Conservation (phyloP, 2,797 vertebrate genomes). For the Amniataba percoides region DNA sequence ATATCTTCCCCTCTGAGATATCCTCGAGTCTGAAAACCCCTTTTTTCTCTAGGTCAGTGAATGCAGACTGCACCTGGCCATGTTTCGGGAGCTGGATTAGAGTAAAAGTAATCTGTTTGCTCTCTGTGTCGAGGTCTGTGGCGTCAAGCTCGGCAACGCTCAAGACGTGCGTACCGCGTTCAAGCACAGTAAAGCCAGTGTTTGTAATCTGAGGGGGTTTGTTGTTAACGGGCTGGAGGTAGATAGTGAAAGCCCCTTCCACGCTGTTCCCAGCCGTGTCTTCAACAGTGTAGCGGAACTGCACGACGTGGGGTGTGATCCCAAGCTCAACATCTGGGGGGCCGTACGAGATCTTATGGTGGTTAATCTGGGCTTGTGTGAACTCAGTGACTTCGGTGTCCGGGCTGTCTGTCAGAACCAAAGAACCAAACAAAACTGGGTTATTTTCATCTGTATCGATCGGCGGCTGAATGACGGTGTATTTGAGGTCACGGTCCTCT, state of each 20-base stretch:
- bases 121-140: slow-evolving; percentile 90
- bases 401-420: slow-evolving; percentile 91
- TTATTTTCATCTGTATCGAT: slow-evolving; percentile 92
- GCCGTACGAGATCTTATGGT: slow-evolving; percentile 93
- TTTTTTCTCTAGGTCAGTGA: slow-evolving; percentile 84
- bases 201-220: slow-evolving; percentile 96
- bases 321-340: slow-evolving; percentile 93
- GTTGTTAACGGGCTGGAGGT: slow-evolving; percentile 93
- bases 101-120: slow-evolving; percentile 87
- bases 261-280: slow-evolving; percentile 91
- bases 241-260: slow-evolving; percentile 90
- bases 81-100: slow-evolving; percentile 89
- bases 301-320: slow-evolving; percentile 92
- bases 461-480: slow-evolving; percentile 89
- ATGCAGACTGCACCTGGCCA: slow-evolving; percentile 87
- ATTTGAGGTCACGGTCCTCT: slow-evolving; percentile 92
- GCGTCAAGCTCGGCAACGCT: slow-evolving; percentile 88
- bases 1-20: slow-evolving; percentile 87
- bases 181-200: slow-evolving; percentile 90
- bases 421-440: slow-evolving; percentile 85
- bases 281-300: slow-evolving; percentile 92
- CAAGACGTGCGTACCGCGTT: slow-evolving; percentile 88
- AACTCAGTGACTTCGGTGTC: slow-evolving; percentile 89
- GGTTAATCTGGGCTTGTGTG: slow-evolving; percentile 96
- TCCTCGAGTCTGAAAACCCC: slow-evolving; percentile 88